Conservation (phyloP, 2,888 invertebrate species). For the Brachycybe producta region DNA sequence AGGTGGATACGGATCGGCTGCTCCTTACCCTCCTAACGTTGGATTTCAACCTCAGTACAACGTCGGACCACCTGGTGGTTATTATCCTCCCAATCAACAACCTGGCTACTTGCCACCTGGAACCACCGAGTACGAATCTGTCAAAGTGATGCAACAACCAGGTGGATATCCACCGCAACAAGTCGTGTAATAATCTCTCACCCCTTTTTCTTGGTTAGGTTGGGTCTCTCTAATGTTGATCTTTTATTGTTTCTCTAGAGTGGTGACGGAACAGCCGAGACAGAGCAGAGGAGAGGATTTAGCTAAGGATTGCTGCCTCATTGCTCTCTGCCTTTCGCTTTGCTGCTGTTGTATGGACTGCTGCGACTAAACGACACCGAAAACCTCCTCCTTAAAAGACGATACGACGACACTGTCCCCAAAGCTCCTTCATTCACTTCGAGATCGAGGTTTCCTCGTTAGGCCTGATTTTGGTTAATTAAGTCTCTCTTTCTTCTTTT, state of each 20-base stretch:
- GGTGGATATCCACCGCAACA: slow-evolving; percentile 4
- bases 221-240: not conserved
- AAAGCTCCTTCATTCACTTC: too few species aligned
- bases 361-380: slow-evolving; percentile 6
- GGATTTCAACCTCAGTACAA: slow-evolving; percentile 10
- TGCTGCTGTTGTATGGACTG: slow-evolving; percentile 15
- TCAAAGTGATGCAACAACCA: slow-evolving; percentile 11
- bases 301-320: slow-evolving; percentile 12
- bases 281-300: not conserved
- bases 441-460: too few species aligned
- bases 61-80: slow-evolving; percentile 1
- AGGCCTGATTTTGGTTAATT: too few species aligned
- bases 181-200: slow-evolving; percentile 5
- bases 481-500: too few species aligned
- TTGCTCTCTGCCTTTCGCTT: slow-evolving; percentile 5
- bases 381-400: too few species aligned
- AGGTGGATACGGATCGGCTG: not conserved
- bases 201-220: not conserved
- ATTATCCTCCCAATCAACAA: slow-evolving; percentile 1
- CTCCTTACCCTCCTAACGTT: slow-evolving; percentile 4
- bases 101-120: slow-evolving; percentile 5
- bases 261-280: slow-evolving; percentile 6
- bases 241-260: not conserved
- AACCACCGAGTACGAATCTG: slow-evolving; percentile 7
- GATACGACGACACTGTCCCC: too few species aligned